These are phyloP conservation scores for Dione vanillae DNA, from an alignment of 2,888 invertebrate genomes.

Conservation along the genomic window DNA sequence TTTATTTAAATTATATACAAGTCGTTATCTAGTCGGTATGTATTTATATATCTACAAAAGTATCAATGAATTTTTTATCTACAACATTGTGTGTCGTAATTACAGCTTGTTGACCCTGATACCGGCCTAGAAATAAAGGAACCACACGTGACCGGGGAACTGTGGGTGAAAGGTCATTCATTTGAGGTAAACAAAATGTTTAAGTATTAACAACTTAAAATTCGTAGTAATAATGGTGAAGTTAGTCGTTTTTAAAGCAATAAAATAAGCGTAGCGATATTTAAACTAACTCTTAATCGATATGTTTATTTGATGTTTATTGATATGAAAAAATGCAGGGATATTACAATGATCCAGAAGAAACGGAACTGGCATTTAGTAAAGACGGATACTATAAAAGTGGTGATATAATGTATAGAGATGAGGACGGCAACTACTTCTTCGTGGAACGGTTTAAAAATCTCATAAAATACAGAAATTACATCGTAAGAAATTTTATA, in stretches of 20 bases:
- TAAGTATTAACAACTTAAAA: too few relatives aligned
- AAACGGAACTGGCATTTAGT: conserved; percentile 61
- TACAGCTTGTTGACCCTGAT: conserved; percentile 68
- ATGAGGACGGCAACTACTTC: conserved; percentile 61
- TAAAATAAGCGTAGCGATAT: too few relatives aligned
- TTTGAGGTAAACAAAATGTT: conserved; percentile 69
- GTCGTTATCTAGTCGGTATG: not conserved
- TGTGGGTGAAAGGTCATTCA: conserved; percentile 58
- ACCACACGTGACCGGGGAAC: conserved; percentile 63
- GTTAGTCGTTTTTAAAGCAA: too few relatives aligned
- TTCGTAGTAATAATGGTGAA: too few relatives aligned
- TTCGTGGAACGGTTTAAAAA: conserved; percentile 69
- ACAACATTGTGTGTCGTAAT: conserved; percentile 30
- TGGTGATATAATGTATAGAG: conserved; percentile 68
- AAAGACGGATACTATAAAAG: conserved; percentile 70
- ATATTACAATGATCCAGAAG: conserved; percentile 62
- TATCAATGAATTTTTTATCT: not conserved
- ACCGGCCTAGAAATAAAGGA: conserved; percentile 64
- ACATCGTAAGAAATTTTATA: conserved; percentile 57
- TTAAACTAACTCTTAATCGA: too few relatives aligned
- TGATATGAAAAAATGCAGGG: conserved; percentile 48
- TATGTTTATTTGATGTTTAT: not conserved
- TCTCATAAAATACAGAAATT: conserved; percentile 66
- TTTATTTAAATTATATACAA: not conserved
- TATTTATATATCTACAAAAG: not conserved